Evolutionary conservation across 2,113 vertebrate species (phyloP), one percentile per base, ranked within the genome.

Genomic region (Dascyllus trimaculatus): DNA sequence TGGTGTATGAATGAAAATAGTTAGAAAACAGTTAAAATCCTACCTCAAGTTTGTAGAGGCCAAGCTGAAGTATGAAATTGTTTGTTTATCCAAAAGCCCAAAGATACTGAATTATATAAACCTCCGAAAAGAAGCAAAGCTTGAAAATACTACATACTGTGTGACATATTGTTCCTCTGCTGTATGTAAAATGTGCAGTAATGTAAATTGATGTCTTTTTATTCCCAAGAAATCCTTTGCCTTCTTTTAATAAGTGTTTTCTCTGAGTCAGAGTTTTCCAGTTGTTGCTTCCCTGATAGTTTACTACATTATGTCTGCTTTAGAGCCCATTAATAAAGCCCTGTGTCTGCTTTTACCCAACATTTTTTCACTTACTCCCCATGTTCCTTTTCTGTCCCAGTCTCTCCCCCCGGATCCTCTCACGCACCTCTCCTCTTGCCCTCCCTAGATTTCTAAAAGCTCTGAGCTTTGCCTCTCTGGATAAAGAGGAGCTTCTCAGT

Each of bases 401-500:
- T 48, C 91, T 90, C 83, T 92, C 91, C 71, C 88, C 91, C 87
- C 85, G 48, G 78, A 78, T 92, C 91, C 91, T 92, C 87, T 93
- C 88, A 92, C 71, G 76, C 51, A 64, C 89, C 86, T 94, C 88
- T 88, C 88, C 88, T 88, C 85, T 91, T 60, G 68, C 83, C 86
- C 87, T 88, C 46, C 94, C 56, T 92, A 99, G 98, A 95, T 99
- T 99, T 83, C 96, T 99, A 93, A 99, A 99, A 95, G 97, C 98
- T 74, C 95, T 99, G 92, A 99, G 98, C 91, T 99, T 99, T 11
- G 98, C 97, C 66, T 99, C 98, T 0, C 93, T 99, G 93, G 98
- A 99, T 93, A 99, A 99, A 93, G 98, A 99, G 93, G 98, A 99
- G 62, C 95, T 99, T 24, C 93, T 99, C 86, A 99, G 97, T 85